These are phyloP conservation scores for Ommatoiulus sabulosus DNA, from an alignment of 2,888 invertebrate species.

Conservation along the genomic window DNA sequence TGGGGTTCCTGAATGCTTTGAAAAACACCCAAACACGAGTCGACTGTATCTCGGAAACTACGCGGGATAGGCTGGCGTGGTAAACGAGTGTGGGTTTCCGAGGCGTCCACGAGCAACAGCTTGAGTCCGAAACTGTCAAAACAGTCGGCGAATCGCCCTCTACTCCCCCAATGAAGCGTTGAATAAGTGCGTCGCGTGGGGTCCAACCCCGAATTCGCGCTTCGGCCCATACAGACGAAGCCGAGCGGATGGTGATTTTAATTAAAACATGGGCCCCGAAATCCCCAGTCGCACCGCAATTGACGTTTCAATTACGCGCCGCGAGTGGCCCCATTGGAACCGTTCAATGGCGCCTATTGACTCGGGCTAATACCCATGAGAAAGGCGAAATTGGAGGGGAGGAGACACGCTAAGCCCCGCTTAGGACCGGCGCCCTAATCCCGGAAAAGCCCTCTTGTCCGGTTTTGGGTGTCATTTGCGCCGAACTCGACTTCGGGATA, in stretches of 20 bases:
- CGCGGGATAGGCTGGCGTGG: not conserved
- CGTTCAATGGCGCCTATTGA: conserved; percentile 18
- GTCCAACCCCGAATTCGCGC: not conserved
- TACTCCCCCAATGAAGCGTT: not conserved
- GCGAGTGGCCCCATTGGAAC: not conserved
- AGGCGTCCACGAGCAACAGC: not conserved
- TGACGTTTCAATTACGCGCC: conserved; percentile 33
- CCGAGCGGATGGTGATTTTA: conserved; percentile 9
- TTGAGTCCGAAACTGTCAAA: not conserved
- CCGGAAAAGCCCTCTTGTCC: not conserved
- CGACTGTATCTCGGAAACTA: not conserved
- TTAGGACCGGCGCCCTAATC: conserved; percentile 36
- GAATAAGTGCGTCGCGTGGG: not conserved
- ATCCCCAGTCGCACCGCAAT: not conserved
- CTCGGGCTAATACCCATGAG: conserved; percentile 43
- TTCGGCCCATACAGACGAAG: not conserved
- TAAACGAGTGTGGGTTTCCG: not conserved
- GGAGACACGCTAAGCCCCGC: not conserved
- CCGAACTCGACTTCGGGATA: not conserved
- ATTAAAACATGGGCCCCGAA: not conserved
- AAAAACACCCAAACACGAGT: no score
- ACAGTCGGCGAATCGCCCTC: not conserved
- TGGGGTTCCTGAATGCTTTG: no score
- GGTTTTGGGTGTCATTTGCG: not conserved
- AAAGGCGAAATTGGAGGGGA: conserved; percentile 22